These are phyloP conservation scores for Podargus strigoides DNA, from an alignment of 2,797 vertebrate species.

Conservation along the genomic window DNA sequence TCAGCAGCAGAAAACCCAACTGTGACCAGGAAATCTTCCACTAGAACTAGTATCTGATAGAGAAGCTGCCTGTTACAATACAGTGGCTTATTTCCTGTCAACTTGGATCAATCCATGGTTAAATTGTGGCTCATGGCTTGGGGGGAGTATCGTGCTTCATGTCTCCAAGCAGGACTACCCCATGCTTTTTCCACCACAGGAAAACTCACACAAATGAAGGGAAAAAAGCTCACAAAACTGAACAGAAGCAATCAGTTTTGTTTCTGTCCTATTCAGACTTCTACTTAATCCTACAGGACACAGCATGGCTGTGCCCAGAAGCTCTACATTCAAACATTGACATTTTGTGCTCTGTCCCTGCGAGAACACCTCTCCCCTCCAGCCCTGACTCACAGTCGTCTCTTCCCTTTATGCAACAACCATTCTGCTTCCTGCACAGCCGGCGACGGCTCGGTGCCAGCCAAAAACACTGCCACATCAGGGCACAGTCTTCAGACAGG, in stretches of 20 bases:
- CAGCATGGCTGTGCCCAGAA: background rate
- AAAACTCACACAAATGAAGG: background rate
- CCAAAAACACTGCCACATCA: background rate
- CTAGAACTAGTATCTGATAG: rapidly evolving
- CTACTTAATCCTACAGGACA: background rate
- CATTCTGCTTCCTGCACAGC: background rate
- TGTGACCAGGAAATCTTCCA: background rate
- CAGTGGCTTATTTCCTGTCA: background rate
- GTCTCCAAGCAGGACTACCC: background rate
- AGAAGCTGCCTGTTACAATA: background rate
- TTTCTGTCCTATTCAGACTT: background rate
- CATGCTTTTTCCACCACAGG: background rate
- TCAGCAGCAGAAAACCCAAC: background rate
- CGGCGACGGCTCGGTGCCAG: rapidly evolving
- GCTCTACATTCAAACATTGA: rapidly evolving
- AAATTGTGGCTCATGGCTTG: background rate
- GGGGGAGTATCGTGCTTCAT: background rate
- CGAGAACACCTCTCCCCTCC: background rate
- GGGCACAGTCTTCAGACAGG: background rate
- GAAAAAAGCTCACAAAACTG: rapidly evolving
- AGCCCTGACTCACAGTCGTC: background rate
- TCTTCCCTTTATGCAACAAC: background rate
- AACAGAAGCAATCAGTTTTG: background rate
- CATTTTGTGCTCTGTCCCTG: background rate
- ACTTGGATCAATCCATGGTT: background rate